These are phyloP conservation scores for Habroteleia sp. DNA, from an alignment of 2,888 invertebrate genomes.

Conservation along the genomic window DNA sequence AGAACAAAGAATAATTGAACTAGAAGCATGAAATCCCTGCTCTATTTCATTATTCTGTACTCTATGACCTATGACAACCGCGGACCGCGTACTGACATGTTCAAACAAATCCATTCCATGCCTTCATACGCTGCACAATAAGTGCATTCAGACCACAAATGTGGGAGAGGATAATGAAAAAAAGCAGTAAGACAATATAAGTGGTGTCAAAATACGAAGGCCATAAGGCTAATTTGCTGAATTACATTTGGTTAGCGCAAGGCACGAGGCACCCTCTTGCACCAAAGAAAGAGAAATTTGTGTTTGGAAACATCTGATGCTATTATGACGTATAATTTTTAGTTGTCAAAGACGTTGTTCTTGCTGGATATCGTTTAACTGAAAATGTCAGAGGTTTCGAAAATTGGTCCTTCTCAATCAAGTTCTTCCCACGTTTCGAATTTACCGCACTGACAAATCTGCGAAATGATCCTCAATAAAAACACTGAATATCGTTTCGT, in stretches of 20 bases:
- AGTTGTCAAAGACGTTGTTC: too few species aligned
- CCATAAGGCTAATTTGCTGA: conserved; percentile 80
- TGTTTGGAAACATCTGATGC: conserved; percentile 33
- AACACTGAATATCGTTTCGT: conserved; percentile 35
- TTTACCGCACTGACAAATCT: conserved; percentile 6
- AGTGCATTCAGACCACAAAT: conserved; percentile 68
- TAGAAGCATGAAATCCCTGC: conserved; percentile 33
- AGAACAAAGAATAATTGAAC: conserved; percentile 30
- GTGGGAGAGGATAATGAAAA: conserved; percentile 61
- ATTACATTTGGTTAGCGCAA: conserved; percentile 67
- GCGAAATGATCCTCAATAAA: conserved; percentile 29
- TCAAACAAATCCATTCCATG: conserved; percentile 69
- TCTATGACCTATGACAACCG: conserved; percentile 67
- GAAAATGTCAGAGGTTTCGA: too few species aligned
- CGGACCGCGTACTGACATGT: conserved; percentile 54
- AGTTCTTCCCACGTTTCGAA: conserved; percentile 26
- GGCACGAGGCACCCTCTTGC: conserved; percentile 64
- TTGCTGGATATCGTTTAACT: too few species aligned
- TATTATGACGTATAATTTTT: conserved; percentile 12
- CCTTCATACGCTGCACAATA: conserved; percentile 64
- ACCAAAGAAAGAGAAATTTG: conserved; percentile 28
- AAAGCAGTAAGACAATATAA: conserved; percentile 67
- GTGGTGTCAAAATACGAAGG: conserved; percentile 78
- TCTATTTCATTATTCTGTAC: conserved; percentile 51
- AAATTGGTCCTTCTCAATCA: not conserved